These are phyloP conservation scores for Sycophila texana DNA, from an alignment of 2,888 invertebrate genomes.

Conservation along the genomic window DNA sequence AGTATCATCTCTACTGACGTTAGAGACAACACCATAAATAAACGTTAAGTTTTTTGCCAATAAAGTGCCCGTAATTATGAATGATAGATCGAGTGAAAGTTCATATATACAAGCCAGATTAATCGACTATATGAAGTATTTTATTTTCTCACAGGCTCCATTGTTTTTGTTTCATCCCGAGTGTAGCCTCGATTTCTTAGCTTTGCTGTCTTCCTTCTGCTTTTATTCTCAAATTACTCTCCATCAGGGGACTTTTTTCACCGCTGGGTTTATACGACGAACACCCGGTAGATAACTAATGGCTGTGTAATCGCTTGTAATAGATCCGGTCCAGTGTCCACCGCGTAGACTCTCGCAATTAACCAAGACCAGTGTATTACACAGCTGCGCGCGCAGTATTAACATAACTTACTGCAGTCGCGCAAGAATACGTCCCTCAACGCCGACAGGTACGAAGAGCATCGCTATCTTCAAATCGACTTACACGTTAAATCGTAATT, in stretches of 20 bases:
- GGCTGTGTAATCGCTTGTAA: constrained; percentile 72
- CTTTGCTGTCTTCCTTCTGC: neutral
- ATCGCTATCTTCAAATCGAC: constrained; percentile 8
- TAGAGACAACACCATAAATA: no score
- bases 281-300: constrained; percentile 73
- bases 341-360: constrained; percentile 66
- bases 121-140: neutral
- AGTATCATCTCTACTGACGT: no score
- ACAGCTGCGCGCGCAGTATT: neutral
- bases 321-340: constrained; percentile 67
- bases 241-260: neutral
- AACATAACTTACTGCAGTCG: neutral
- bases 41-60: no score
- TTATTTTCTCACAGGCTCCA: neutral
- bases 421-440: neutral
- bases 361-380: constrained; percentile 57
- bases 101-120: constrained; percentile 2
- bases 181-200: neutral
- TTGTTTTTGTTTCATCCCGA: constrained; percentile 8
- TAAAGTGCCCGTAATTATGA: constrained; percentile 1
- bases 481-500: constrained; percentile 23
- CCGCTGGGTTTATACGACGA: constrained; percentile 33
- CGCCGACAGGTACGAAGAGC: neutral
- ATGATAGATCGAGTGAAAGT: constrained; percentile 18
- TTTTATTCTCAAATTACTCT: neutral